Conservation (phyloP, 2,888 invertebrate species). For the Mantis religiosa region DNA sequence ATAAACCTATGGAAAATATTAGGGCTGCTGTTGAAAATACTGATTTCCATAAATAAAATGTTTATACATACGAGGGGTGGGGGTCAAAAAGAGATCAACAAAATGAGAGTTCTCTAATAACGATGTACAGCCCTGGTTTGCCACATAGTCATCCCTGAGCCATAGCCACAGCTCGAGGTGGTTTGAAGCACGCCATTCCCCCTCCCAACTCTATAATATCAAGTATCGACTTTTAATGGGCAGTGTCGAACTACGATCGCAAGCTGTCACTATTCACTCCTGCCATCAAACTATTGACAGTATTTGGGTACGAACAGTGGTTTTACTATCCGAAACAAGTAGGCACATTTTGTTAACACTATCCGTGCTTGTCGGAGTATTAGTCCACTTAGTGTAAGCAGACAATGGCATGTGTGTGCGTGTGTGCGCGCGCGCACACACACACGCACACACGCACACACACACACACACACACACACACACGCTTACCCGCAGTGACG, state of each 20-base stretch:
- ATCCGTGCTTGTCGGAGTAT: constrained; percentile 12
- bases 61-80: no score
- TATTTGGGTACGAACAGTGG: not conserved
- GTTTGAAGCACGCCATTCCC: not conserved
- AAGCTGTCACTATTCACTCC: not conserved
- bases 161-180: not conserved
- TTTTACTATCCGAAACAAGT: not conserved
- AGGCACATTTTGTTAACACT: not conserved
- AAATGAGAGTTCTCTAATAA: not conserved
- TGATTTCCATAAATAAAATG: no score
- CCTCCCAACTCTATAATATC: not conserved
- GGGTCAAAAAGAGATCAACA: not conserved
- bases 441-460: not conserved
- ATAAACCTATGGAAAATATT: no score
- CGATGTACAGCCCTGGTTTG: not conserved
- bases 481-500: constrained; percentile 16
- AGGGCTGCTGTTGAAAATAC: no score
- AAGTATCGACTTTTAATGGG: not conserved
- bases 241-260: not conserved
- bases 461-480: not conserved
- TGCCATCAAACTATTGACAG: not conserved
- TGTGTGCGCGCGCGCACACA: not conserved
- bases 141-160: not conserved
- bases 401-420: no score
- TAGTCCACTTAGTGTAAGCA: constrained; percentile 13